Evolutionary conservation across 2,113 vertebrate species (phyloP).

Genomic region (Opisthocomus hoazin): DNA sequence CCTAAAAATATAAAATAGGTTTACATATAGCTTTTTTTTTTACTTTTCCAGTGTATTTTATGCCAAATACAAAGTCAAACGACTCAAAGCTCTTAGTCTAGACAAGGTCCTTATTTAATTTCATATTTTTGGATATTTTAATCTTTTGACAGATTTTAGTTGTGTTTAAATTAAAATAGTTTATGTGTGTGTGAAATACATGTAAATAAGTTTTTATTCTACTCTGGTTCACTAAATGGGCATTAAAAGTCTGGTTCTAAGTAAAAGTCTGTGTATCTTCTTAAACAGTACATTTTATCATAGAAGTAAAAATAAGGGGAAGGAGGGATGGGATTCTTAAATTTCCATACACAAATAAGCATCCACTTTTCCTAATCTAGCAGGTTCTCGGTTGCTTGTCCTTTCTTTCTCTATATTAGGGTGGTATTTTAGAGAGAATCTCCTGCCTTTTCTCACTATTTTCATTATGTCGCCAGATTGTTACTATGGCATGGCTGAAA

Average conservation of each 20-base stretch:
- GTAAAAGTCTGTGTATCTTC: background rate
- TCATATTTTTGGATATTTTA: background rate
- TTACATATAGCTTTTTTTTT: background rate
- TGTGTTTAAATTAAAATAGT: conserved; percentile 46
- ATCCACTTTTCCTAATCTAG: background rate
- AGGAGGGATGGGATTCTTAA: background rate
- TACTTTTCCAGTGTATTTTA: background rate
- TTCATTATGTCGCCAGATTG: background rate
- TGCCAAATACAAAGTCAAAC: background rate
- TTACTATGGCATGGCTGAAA: background rate
- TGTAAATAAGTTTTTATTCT: conserved; percentile 35
- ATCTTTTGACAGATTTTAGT: background rate
- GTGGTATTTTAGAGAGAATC: background rate
- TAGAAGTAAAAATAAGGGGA: background rate
- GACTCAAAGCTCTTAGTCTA: background rate
- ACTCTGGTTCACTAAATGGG: background rate
- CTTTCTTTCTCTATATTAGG: background rate
- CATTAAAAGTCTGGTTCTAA: conserved; percentile 5
- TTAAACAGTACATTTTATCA: background rate
- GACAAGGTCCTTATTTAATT: conserved; percentile 26
- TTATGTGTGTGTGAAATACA: background rate
- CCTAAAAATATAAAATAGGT: background rate
- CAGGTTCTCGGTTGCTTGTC: background rate
- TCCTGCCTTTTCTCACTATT: background rate
- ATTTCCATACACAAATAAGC: background rate